These are phyloP conservation scores for Odontesthes bonariensis DNA, from an alignment of 2,113 vertebrate species.

Conservation along the genomic window DNA sequence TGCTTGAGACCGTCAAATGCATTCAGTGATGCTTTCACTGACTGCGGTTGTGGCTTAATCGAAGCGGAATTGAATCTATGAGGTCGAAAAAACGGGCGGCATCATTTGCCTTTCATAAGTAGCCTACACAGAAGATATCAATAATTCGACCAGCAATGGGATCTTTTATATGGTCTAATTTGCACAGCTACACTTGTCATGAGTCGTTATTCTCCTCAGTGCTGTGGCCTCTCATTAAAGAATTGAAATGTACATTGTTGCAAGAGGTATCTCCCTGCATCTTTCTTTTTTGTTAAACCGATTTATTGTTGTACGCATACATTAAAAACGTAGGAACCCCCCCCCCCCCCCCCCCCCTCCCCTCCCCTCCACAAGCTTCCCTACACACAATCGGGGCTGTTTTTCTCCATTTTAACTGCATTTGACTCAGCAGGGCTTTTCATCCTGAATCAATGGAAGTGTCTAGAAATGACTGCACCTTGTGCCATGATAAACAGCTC, in stretches of 20 bases:
- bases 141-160: slow-evolving; percentile 67
- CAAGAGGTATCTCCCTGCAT: background rate
- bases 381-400: background rate
- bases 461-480: slow-evolving; percentile 6
- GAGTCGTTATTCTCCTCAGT: slow-evolving; percentile 53
- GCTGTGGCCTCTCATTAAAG: slow-evolving; percentile 52
- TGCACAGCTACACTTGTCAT: slow-evolving; percentile 49
- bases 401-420: background rate
- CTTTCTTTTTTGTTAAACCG: background rate
- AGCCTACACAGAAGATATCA: slow-evolving; percentile 44
- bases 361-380: slow-evolving; percentile 22
- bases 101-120: slow-evolving; percentile 60
- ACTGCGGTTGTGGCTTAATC: slow-evolving; percentile 53
- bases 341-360: too few relatives aligned
- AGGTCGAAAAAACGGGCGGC: slow-evolving; percentile 23
- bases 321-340: slow-evolving; percentile 17
- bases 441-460: background rate
- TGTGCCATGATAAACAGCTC: background rate
- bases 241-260: slow-evolving; percentile 40
- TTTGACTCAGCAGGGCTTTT: slow-evolving; percentile 31
- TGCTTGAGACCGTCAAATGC: slow-evolving; percentile 13
- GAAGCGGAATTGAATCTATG: slow-evolving; percentile 65
- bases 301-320: slow-evolving; percentile 1
- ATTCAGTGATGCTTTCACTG: slow-evolving; percentile 14
- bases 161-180: slow-evolving; percentile 68